Base-by-base conservation (phyloP, 2,113 vertebrate species). In the Nibea coibor region DNA sequence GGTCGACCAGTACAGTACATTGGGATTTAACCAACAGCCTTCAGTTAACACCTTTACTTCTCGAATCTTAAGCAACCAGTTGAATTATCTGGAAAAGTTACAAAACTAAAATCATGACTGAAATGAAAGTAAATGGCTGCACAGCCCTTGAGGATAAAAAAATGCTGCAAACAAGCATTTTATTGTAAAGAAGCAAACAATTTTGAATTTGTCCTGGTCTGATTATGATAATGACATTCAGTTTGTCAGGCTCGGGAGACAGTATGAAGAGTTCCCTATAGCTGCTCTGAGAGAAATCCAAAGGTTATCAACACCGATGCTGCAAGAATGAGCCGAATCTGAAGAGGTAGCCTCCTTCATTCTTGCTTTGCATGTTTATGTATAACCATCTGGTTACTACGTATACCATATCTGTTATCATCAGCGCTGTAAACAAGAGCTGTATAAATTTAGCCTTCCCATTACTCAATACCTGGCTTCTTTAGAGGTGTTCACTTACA, bases 261-360 rank as follows among this genome's bases (percentile, higher is more conserved):
- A 62, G 14, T 31, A 4, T 0, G 0, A 51, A 24, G 24, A 19
- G 26, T 26, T 47, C 47, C n/a, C 39, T 28, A 3, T 0, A 54
- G 24, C 48, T 39, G 56, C 70, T 58, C 22, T n/a, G 22, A 31
- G 3, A 26, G 47, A 59, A 81, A 75, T 50, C 14, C 48, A 43
- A 43, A 86, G 50, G 50, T 88, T 78, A 71, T 86, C 78, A 42
- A 67, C 12, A 39, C 20, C 2, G 51, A 64, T n/a, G 42, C 7
- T 61, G 53, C 73, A 61, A 53, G 28, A 65, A 75, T 22, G 61
- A 82, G 24, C 79, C 54, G 47, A 74, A 72, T 64, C 45, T 72
- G 43, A 50, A 39, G 50, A 64, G 26, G 3, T 15, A 15, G 0
- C 71, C 56, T 45, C 59, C 79, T 78, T 73, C 57, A 28, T 58